Percentiles rank a stretch among this genome's conserved stretches.
phyloP scores from a whole-genome alignment of 2,797 vertebrate species.

The Eulemur mongoz region DNA sequence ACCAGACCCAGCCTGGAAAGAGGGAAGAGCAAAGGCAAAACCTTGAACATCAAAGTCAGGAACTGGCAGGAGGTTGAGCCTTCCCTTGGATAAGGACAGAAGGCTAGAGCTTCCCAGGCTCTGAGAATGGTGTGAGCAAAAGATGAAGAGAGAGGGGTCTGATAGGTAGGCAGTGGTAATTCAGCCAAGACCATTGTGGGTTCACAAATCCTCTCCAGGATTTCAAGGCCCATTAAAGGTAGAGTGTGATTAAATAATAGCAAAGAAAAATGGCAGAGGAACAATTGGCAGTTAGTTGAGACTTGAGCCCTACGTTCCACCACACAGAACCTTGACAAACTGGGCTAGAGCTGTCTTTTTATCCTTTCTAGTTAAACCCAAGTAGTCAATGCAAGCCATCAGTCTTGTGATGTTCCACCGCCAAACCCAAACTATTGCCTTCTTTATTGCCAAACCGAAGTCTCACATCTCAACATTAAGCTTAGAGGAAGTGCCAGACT shows the following conservation, averaged over 20 bases:
- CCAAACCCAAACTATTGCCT: not conserved
- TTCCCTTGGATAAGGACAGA: not conserved
- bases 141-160: not conserved
- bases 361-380: not conserved
- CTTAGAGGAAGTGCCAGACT: not conserved
- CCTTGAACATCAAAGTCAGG: not conserved
- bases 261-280: not conserved
- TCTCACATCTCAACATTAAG: not conserved
- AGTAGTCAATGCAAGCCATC: not conserved
- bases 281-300: not conserved
- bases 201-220: not conserved
- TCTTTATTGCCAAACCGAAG: not conserved
- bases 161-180: not conserved
- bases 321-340: not conserved
- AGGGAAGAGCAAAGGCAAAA: not conserved
- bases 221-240: not conserved
- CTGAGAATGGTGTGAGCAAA: not conserved
- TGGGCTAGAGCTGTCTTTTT: not conserved
- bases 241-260: not conserved
- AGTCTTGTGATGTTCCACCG: not conserved
- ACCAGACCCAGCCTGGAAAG: not conserved
- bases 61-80: not conserved
- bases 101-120: not conserved
- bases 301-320: not conserved
- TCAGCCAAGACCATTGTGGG: not conserved